Conservation (phyloP, 2,797 vertebrate species). For the Lagodon rhomboides region DNA sequence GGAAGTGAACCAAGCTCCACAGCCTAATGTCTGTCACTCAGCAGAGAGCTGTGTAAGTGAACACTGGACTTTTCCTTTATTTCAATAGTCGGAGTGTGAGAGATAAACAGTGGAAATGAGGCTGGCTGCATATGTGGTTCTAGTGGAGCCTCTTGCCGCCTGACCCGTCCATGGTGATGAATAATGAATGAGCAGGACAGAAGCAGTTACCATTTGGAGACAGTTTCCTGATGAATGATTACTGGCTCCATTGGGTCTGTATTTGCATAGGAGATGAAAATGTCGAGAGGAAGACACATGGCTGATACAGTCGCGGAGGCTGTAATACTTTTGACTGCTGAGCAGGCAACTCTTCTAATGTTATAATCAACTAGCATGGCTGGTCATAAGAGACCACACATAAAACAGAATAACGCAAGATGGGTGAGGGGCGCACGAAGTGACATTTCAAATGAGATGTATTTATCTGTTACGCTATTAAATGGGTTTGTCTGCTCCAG, state of each 20-base stretch:
- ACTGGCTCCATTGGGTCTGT: slow-evolving; percentile 83
- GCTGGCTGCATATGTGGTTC: slow-evolving; percentile 60
- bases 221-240: slow-evolving; percentile 87
- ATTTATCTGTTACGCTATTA: slow-evolving; percentile 72
- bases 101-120: slow-evolving; percentile 72
- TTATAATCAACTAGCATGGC: slow-evolving; percentile 77
- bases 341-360: slow-evolving; percentile 79
- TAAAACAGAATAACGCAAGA: slow-evolving; percentile 64
- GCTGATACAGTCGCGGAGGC: slow-evolving; percentile 69
- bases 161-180: slow-evolving; percentile 80
- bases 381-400: slow-evolving; percentile 71
- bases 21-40: slow-evolving; percentile 51
- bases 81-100: slow-evolving; percentile 47
- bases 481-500: slow-evolving; percentile 67
- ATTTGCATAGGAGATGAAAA: slow-evolving; percentile 89
- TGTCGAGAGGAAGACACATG: slow-evolving; percentile 81
- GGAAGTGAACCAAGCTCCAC: slow-evolving; percentile 57
- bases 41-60: slow-evolving; percentile 52
- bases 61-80: slow-evolving; percentile 59
- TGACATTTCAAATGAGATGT: slow-evolving; percentile 71
- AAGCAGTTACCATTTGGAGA: slow-evolving; percentile 84
- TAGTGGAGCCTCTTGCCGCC: slow-evolving; percentile 72
- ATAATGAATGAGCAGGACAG: slow-evolving; percentile 86
- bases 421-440: slow-evolving; percentile 42
- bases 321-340: slow-evolving; percentile 79